phyloP scores from a whole-genome alignment of 2,797 vertebrate species.

The Diplodus puntazzo region DNA sequence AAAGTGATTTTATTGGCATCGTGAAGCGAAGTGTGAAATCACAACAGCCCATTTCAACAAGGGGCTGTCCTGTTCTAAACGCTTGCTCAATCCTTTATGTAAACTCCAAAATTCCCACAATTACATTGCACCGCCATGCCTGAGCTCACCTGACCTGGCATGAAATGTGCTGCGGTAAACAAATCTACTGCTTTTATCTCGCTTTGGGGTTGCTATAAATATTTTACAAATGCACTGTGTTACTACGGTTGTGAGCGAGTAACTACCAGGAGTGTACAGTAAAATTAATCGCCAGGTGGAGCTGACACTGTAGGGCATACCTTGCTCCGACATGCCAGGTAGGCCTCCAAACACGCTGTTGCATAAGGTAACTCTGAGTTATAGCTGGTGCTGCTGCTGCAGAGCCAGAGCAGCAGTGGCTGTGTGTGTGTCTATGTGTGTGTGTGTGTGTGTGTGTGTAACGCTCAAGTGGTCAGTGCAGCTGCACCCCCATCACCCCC shows the following conservation, averaged over 20 bases:
- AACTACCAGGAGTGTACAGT: constrained; percentile 41
- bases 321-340: constrained; percentile 42
- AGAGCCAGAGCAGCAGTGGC: constrained; percentile 30
- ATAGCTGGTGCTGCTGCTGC: constrained; percentile 21
- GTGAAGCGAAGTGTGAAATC: constrained; percentile 60
- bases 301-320: constrained; percentile 27
- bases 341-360: constrained; percentile 35
- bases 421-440: constrained; percentile 5
- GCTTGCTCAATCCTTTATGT: constrained; percentile 58
- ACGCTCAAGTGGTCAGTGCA: constrained; percentile 47
- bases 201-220: constrained; percentile 65
- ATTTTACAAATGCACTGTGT: constrained; percentile 60
- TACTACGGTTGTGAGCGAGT: constrained; percentile 58
- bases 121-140: constrained; percentile 25
- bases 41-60: constrained; percentile 41
- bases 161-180: constrained; percentile 34
- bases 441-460: constrained; percentile 17
- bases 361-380: constrained; percentile 13
- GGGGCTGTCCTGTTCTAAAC: constrained; percentile 40
- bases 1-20: constrained; percentile 46
- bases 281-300: constrained; percentile 53
- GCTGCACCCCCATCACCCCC: constrained; percentile 41
- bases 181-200: constrained; percentile 34
- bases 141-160: constrained; percentile 64
- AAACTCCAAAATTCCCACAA: constrained; percentile 62